A percentile compares a stretch with the other conserved stretches of the same genome.
These are phyloP conservation scores for Enteromius afrohamiltoni DNA, from an alignment of 2,797 vertebrate species.

Conservation along the genomic window DNA sequence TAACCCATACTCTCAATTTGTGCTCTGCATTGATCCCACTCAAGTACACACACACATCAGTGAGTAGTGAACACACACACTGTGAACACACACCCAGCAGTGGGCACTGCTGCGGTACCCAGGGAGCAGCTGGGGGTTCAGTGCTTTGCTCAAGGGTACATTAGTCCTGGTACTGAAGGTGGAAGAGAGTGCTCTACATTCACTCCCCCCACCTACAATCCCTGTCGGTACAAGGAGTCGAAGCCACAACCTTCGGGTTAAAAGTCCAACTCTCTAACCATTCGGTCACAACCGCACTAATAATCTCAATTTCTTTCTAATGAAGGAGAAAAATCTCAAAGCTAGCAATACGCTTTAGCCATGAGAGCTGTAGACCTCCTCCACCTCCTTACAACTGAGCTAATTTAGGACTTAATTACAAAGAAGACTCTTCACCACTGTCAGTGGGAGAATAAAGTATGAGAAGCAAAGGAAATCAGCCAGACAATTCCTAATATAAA, in stretches of 20 bases:
- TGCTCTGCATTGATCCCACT: not conserved
- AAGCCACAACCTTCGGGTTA: not conserved
- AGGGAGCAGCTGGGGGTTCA: not conserved
- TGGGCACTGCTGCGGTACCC: not conserved
- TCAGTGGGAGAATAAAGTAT: not conserved
- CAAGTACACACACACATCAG: not conserved
- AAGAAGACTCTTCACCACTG: conserved; percentile 67
- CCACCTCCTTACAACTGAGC: conserved; percentile 43
- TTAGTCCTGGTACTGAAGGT: not conserved
- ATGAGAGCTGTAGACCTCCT: conserved; percentile 34
- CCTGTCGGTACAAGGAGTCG: not conserved
- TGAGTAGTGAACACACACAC: not conserved
- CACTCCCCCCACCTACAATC: not conserved
- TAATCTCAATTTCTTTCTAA: conserved; percentile 29
- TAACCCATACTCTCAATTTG: not conserved
- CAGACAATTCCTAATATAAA: not conserved
- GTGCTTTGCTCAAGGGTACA: not conserved
- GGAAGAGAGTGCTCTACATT: not conserved
- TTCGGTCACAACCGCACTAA: not conserved
- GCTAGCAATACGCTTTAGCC: not conserved
- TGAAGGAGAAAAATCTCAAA: not conserved
- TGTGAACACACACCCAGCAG: not conserved
- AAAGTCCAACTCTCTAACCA: not conserved
- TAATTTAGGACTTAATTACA: conserved; percentile 81
- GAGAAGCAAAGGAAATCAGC: not conserved